Conservation (phyloP, 2,888 invertebrate species). For the Yponomeuta evonymella region DNA sequence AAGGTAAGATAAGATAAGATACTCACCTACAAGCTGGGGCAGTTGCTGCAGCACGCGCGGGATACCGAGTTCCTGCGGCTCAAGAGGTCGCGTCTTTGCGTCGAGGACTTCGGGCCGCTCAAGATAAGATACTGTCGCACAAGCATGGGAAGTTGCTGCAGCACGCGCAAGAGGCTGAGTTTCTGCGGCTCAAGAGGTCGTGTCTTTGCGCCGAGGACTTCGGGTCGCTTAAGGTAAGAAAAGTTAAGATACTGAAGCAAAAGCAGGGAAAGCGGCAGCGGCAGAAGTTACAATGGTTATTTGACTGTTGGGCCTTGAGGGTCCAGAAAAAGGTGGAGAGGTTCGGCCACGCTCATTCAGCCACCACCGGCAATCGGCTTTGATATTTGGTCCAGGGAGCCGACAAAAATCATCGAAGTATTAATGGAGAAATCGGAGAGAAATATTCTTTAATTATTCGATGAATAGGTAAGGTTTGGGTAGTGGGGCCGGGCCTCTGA, state of each 20-base stretch:
- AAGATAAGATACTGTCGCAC: conserved; percentile 41
- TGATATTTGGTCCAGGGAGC: too few relatives aligned
- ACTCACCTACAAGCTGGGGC: conserved; percentile 92
- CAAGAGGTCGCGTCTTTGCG: conserved; percentile 85
- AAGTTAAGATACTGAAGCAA: not conserved
- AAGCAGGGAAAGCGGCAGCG: conserved; percentile 53
- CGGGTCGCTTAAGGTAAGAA: conserved; percentile 92
- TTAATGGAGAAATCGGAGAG: too few relatives aligned
- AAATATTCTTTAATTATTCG: too few relatives aligned
- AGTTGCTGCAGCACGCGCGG: conserved; percentile 93
- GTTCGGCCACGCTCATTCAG: conserved; percentile 45
- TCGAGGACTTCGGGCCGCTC: conserved; percentile 97
- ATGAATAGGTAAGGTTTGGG: too few relatives aligned
- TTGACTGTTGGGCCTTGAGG: conserved; percentile 86
- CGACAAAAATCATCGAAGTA: too few relatives aligned
- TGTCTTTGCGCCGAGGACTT: conserved; percentile 89
- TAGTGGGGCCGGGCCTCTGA: too few relatives aligned
- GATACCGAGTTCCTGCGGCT: conserved; percentile 98
- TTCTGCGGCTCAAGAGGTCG: conserved; percentile 95
- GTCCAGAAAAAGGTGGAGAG: conserved; percentile 98
- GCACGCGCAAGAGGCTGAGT: conserved; percentile 99
- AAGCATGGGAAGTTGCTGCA: conserved; percentile 91
- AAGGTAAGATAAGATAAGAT: conserved; percentile 96
- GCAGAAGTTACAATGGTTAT: conserved; percentile 98
- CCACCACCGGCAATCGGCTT: too few relatives aligned